Conservation (phyloP, 1,140 invertebrate species). For the Phymorhynchus buccinoides region DNA sequence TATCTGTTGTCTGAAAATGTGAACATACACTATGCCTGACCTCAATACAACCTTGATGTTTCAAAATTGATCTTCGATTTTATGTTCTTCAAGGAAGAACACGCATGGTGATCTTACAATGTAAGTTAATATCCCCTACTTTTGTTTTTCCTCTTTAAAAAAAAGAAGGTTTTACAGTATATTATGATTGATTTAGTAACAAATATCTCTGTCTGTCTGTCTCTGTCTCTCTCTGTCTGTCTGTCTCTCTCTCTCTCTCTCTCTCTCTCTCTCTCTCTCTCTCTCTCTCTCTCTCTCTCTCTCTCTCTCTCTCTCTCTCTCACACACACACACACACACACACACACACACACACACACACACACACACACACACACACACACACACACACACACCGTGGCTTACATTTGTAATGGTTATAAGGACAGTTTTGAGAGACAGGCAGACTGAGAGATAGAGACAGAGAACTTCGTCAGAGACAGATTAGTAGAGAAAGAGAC, state of each 20-base stretch:
- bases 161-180: neutral
- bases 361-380: neutral
- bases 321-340: neutral
- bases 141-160: too few species aligned
- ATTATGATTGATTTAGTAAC: neutral
- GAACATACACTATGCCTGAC: too few species aligned
- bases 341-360: neutral
- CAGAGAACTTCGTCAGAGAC: too few species aligned
- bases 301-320: neutral
- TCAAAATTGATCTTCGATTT: too few species aligned
- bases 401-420: neutral
- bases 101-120: too few species aligned
- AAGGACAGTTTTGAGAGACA: too few species aligned
- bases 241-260: neutral
- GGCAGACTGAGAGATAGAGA: neutral
- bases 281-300: too few species aligned
- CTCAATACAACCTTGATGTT: too few species aligned
- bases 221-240: conserved; percentile 3
- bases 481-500: too few species aligned
- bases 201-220: neutral
- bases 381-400: neutral
- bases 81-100: too few species aligned
- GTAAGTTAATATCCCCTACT: too few species aligned
- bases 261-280: conserved; percentile 1
- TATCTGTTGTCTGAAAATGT: too few species aligned